Percentiles rank a stretch among this genome's conserved stretches.
These are phyloP conservation scores for Cheilosia scutellata DNA, from an alignment of 2,888 invertebrate species.

Conservation along the genomic window DNA sequence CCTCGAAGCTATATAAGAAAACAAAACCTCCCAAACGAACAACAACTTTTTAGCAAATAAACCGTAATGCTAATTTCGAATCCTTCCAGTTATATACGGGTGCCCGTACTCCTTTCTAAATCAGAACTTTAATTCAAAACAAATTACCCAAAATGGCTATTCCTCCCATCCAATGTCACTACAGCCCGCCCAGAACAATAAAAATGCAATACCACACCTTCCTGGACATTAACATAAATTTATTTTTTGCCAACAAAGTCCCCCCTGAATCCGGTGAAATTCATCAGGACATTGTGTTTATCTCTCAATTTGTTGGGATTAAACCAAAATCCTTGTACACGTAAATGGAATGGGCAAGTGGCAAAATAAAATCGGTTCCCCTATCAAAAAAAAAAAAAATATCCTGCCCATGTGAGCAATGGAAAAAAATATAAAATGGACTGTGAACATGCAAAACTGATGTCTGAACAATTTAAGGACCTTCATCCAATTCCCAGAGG, in stretches of 20 bases:
- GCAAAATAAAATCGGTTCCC: neutral
- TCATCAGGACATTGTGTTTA: constrained; percentile 32
- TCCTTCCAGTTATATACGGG: neutral
- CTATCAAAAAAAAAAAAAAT: neutral
- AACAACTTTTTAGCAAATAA: neutral
- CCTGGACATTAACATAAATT: constrained; percentile 25
- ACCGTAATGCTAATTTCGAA: constrained; percentile 23
- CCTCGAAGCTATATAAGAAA: neutral
- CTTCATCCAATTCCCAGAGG: neutral
- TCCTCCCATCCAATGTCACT: neutral
- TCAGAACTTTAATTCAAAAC: constrained; percentile 35
- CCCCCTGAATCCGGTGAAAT: neutral
- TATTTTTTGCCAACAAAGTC: neutral
- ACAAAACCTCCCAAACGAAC: neutral
- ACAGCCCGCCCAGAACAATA: neutral
- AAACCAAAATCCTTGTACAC: constrained; percentile 2
- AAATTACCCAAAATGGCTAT: neutral
- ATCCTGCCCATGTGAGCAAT: neutral
- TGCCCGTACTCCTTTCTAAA: neutral
- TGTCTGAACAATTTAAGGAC: constrained; percentile 19
- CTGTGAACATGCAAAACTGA: constrained; percentile 16
- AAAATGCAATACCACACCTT: constrained; percentile 45
- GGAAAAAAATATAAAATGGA: neutral
- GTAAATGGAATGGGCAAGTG: neutral
- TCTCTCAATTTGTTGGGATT: constrained; percentile 44